These are phyloP conservation scores for Pterobdella sp. DNA, from an alignment of 2,888 invertebrate species.

Conservation along the genomic window DNA sequence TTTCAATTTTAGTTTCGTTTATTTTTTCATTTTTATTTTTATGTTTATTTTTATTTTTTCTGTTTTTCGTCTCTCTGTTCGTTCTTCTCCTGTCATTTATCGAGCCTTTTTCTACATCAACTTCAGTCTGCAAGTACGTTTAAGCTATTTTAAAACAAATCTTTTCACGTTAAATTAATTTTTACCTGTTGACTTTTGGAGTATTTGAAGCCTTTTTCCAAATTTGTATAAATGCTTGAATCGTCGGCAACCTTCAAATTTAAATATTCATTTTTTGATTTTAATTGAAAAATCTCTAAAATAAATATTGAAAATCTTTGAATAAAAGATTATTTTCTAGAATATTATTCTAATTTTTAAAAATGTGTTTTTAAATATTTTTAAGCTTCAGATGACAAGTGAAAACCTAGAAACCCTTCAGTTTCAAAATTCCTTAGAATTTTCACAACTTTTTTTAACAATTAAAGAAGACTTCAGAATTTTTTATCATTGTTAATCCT, in stretches of 20 bases:
- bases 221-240: constrained; percentile 5
- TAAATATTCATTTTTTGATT: not conserved
- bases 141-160: not conserved
- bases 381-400: not conserved
- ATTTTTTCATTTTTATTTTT: not conserved
- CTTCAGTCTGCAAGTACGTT: not conserved
- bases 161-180: not conserved
- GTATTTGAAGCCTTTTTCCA: constrained; percentile 12
- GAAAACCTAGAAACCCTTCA: not conserved
- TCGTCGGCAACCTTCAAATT: not conserved
- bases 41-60: not conserved
- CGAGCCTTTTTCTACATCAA: not conserved
- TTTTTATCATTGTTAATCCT: not conserved
- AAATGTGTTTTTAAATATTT: too few species aligned
- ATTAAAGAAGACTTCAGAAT: not conserved
- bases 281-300: not conserved
- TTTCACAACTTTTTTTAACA: not conserved
- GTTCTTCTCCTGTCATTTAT: not conserved
- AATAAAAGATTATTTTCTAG: not conserved
- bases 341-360: too few species aligned
- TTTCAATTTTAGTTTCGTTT: not conserved
- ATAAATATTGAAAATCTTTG: not conserved
- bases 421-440: not conserved
- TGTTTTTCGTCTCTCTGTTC: constrained; percentile 8
- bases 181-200: not conserved